These are phyloP conservation scores for Rhodeus uyekii DNA, from an alignment of 2,797 vertebrate species.

Conservation along the genomic window DNA sequence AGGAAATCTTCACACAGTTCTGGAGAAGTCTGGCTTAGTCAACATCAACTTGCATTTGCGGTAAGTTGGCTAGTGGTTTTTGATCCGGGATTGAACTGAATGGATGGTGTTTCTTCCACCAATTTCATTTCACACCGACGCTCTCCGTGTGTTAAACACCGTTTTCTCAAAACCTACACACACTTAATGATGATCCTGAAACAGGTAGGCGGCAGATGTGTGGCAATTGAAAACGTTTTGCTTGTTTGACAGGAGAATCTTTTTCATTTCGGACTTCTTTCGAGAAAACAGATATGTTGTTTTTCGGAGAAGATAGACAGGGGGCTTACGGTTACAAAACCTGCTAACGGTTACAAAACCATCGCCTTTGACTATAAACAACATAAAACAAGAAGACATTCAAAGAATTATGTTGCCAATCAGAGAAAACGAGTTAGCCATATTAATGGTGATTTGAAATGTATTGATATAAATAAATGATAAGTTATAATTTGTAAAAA, in stretches of 20 bases:
- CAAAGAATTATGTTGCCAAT: neutral
- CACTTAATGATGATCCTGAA: neutral
- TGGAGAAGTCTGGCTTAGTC: neutral
- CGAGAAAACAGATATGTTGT: neutral
- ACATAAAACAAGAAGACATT: neutral
- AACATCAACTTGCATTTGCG: conserved; percentile 12
- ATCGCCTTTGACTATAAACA: neutral
- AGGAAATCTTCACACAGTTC: neutral
- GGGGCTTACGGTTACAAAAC: neutral
- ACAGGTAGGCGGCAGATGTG: neutral
- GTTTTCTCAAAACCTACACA: neutral
- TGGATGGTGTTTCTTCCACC: neutral
- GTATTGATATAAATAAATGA: neutral
- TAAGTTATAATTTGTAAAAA: too few species aligned
- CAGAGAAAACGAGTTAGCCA: too few species aligned
- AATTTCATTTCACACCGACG: neutral
- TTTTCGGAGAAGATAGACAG: neutral
- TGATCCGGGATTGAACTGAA: neutral
- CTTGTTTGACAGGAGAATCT: neutral
- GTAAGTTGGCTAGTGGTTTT: conserved; percentile 8
- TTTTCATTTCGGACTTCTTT: neutral
- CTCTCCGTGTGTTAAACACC: neutral
- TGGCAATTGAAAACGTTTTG: neutral
- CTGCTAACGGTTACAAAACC: neutral
- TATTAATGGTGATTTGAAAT: too few species aligned